These are phyloP conservation scores for Carassius auratus DNA, from an alignment of 2,113 vertebrate species.

Conservation along the genomic window DNA sequence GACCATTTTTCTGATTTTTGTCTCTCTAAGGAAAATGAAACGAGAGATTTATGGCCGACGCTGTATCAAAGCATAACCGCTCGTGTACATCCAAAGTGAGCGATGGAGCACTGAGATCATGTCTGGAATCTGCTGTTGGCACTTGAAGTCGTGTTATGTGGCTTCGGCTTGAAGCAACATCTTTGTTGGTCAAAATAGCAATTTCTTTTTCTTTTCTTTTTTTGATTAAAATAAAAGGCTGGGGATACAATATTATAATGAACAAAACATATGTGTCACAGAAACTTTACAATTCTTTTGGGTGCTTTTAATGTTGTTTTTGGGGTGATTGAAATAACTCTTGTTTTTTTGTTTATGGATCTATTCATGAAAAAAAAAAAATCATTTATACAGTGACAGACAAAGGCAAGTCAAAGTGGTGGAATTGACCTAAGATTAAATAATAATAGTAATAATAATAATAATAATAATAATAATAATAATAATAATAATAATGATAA, in stretches of 20 bases:
- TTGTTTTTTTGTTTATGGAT: background rate
- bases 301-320: background rate
- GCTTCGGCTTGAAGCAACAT: background rate
- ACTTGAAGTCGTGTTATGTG: background rate
- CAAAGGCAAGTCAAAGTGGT: too few species aligned
- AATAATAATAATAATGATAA: too few species aligned
- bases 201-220: background rate
- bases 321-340: background rate
- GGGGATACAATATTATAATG: background rate
- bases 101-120: constrained; percentile 2
- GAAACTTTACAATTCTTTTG: background rate
- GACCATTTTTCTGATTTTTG: constrained; percentile 38
- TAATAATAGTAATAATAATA: too few species aligned
- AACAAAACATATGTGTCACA: background rate
- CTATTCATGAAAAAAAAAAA: background rate
- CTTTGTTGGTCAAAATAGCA: background rate
- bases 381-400: too few species aligned
- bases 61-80: background rate
- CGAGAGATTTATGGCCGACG: constrained; percentile 28
- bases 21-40: constrained; percentile 36
- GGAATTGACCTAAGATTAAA: too few species aligned
- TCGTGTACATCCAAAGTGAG: constrained; percentile 2
- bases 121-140: background rate
- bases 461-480: too few species aligned
- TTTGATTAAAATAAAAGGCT: background rate